phyloP scores from a whole-genome alignment of 2,797 vertebrate genomes.

The Galago senegalensis region DNA sequence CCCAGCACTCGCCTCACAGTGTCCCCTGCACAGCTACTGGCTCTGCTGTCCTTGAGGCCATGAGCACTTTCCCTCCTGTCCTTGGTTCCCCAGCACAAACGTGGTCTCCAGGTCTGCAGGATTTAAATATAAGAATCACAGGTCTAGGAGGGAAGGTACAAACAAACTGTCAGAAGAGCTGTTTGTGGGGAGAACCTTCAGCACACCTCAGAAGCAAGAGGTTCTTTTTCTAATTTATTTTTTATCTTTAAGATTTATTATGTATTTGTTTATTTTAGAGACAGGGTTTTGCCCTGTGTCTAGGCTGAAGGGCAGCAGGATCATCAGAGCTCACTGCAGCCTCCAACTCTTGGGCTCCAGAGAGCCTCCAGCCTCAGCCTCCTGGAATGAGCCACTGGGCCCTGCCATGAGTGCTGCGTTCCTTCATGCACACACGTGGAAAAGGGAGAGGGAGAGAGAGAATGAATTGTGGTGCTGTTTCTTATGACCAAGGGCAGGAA shows the following conservation, averaged over 20 bases:
- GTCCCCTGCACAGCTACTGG: neutral
- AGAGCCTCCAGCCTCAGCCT: neutral
- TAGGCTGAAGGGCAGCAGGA: neutral
- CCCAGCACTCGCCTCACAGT: accelerated
- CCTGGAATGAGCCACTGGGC: neutral
- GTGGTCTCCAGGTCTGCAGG: no score
- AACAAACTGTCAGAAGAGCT: no score
- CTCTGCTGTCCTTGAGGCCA: neutral
- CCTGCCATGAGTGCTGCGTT: neutral
- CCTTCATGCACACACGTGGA: neutral
- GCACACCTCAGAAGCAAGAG: neutral
- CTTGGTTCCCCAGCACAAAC: accelerated
- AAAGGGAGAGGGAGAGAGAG: neutral
- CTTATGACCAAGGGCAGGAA: neutral
- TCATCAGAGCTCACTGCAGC: neutral
- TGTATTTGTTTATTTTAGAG: neutral
- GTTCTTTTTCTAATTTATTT: neutral
- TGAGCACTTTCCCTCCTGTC: accelerated
- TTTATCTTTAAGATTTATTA: neutral
- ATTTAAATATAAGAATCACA: neutral
- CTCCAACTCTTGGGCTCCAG: neutral
- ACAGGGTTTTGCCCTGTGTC: neutral
- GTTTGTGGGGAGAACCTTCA: neutral
- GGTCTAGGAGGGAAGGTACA: neutral
- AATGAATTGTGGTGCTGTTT: neutral